Evolutionary conservation across 37 sponge, comb jelly and placozoan genomes (phyloP).

Genomic region (Geodia barretti): DNA sequence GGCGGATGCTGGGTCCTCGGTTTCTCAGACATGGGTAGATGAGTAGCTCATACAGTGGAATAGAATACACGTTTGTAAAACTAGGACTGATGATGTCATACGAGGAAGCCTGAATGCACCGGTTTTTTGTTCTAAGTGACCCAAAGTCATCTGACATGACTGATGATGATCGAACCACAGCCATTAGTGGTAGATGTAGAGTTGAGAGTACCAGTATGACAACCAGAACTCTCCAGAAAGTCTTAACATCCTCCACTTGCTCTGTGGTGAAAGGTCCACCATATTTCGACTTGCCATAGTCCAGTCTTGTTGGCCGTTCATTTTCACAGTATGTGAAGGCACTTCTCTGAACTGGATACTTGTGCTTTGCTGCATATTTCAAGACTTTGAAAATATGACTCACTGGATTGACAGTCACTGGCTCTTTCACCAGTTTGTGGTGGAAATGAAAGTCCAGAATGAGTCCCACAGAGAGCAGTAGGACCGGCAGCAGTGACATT

Average conservation of each 20-base stretch:
- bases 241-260: conserved; percentile 16
- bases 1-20: background rate
- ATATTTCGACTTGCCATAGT: conserved; percentile 1
- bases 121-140: no score
- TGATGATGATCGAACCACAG: background rate
- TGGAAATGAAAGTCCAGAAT: background rate
- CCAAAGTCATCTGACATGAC: background rate
- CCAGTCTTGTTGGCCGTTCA: background rate
- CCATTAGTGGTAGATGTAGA: background rate
- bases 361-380: conserved; percentile 1
- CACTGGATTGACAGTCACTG: background rate
- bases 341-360: conserved; percentile 2
- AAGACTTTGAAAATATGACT: background rate
- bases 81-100: background rate
- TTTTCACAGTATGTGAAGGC: conserved; percentile 14
- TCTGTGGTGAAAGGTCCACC: conserved; percentile 10
- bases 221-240: background rate
- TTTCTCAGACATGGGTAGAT: background rate
- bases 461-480: background rate
- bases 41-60: background rate
- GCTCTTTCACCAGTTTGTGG: background rate
- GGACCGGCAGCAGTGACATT: background rate
- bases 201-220: background rate
- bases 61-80: no score
- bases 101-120: background rate